phyloP scores from a whole-genome alignment of 1,140 invertebrate genomes.

The Ceratosolen solmsi region DNA sequence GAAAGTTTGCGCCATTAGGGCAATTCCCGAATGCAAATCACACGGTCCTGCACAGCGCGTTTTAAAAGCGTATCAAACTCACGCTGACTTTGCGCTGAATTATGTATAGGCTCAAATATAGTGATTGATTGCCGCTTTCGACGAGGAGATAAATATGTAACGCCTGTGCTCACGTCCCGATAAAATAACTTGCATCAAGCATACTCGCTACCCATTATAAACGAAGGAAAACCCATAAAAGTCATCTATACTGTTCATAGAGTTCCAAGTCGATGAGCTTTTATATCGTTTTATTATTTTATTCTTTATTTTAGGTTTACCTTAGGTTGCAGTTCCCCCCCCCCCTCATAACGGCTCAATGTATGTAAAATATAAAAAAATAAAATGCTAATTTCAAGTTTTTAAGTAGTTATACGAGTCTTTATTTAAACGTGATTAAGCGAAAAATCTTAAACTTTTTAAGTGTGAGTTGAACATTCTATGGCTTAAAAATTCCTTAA shows the following conservation, averaged over 20 bases:
- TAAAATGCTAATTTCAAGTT: too few species aligned
- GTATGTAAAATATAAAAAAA: too few species aligned
- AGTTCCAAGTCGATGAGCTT: too few species aligned
- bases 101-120: constrained; percentile 44
- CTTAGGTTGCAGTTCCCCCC: too few species aligned
- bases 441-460: too few species aligned
- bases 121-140: constrained; percentile 41
- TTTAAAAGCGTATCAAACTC: constrained; percentile 31
- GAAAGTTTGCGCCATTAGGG: constrained; percentile 7
- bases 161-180: constrained; percentile 28
- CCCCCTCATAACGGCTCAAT: too few species aligned
- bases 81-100: constrained; percentile 40
- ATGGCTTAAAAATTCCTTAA: too few species aligned
- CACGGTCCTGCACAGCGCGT: not conserved
- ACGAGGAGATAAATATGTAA: constrained; percentile 43
- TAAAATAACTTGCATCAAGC: constrained; percentile 28
- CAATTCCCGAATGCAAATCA: constrained; percentile 21
- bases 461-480: too few species aligned
- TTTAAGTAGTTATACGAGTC: too few species aligned
- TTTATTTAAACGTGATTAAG: too few species aligned
- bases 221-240: not conserved
- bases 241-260: not conserved
- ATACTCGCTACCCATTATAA: constrained; percentile 5
- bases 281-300: too few species aligned
- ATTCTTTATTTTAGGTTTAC: too few species aligned